These are phyloP conservation scores for Antechinus stuartii DNA, from an alignment of 2,113 vertebrate species.

Conservation along the genomic window DNA sequence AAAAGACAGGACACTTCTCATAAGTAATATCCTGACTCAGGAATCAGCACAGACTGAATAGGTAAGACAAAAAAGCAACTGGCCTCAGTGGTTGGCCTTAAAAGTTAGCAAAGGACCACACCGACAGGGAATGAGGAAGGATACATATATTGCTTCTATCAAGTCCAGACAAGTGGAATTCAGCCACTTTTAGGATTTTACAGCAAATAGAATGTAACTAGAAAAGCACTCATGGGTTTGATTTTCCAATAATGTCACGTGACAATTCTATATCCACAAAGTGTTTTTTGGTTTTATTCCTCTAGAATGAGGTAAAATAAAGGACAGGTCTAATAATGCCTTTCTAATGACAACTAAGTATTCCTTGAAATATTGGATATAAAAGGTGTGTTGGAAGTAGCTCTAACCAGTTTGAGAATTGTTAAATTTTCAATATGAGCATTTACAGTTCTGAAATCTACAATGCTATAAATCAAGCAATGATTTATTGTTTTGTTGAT, in stretches of 20 bases:
- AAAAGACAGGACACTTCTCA: not conserved
- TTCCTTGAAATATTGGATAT: not conserved
- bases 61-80: not conserved
- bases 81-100: not conserved
- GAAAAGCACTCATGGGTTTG: not conserved
- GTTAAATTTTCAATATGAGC: not conserved
- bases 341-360: not conserved
- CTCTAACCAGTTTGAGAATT: not conserved
- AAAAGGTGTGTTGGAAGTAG: not conserved
- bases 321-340: not conserved
- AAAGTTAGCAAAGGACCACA: not conserved
- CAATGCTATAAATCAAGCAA: not conserved
- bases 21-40: not conserved
- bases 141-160: not conserved
- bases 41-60: not conserved
- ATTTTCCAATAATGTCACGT: not conserved
- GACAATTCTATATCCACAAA: not conserved
- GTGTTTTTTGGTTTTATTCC: fast-evolving
- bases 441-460: not conserved
- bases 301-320: not conserved
- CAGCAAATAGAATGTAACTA: not conserved
- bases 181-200: not conserved
- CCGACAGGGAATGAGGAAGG: not conserved
- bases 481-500: not conserved
- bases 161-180: not conserved